Base-by-base conservation (phyloP, 2,888 invertebrate genomes). In the Aleiodes leptofemur region DNA sequence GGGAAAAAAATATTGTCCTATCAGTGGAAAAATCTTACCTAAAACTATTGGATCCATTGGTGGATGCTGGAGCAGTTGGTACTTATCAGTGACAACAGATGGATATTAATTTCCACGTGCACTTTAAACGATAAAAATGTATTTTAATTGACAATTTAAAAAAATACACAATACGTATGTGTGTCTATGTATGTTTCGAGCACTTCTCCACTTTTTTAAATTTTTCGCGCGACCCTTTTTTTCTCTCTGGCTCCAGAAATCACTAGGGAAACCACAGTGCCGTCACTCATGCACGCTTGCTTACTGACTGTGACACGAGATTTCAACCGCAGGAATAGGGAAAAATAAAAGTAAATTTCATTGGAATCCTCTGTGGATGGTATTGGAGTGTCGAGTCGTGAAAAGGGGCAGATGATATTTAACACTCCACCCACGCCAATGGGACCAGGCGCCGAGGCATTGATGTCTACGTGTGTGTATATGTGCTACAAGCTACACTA, bases 271-370 rank as follows among this genome's bases (percentile, higher is more conserved):
- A 1, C 23, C 34, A 43, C 43, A 43, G 23, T 23, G 23, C 83
- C 29, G 84, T 86, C 86, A 87, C 86, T 84, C 85, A 81, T 81
- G 86, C 83, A 85, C 86, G 88, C 89, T 88, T 86, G 89, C 88
- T 86, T 11, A 53, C 50, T 51, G 51, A 68, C 23, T 13, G 13
- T 48, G 85, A 84, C 83, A 86, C 89, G 88, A 87, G 88, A 88
- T 87, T 88, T 88, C 88, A 88, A 88, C 87, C 88, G 86, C 88
- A 88, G 85, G 87, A 88, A 43, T 7, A 16, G 11, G 34, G n/a
- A 31, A 57, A 57, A 57, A 57, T n/a, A 29, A 6, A 34, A n/a
- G 34, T 59, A 31, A 57, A 48, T 23, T 64, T 23, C 43, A 7
- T 43, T 9, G 8, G 11, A 43, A 43, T 43, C 11, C 11, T 43